phyloP scores from a whole-genome alignment of 2,888 invertebrate species.

The Dicyrtoma fusca region DNA sequence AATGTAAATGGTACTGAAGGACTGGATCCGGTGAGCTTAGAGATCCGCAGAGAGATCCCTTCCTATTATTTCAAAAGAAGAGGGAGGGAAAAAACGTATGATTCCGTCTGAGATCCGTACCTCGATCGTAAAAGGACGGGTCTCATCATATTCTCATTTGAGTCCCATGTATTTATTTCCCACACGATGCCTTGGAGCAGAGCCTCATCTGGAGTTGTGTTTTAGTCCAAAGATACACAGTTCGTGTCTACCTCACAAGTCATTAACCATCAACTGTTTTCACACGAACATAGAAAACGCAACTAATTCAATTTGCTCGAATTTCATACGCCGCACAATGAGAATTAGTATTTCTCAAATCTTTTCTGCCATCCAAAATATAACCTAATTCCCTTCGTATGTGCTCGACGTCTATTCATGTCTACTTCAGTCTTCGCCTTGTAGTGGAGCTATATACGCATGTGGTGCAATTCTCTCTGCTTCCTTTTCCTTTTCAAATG shows the following conservation, averaged over 20 bases:
- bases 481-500: too few species aligned
- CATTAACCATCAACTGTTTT: constrained; percentile 32
- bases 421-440: background rate
- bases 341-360: constrained; percentile 23
- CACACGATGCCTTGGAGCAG: background rate
- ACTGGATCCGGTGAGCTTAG: background rate
- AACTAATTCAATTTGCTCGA: constrained; percentile 33
- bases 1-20: background rate
- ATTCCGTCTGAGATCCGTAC: background rate
- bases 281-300: constrained; percentile 16
- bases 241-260: constrained; percentile 5
- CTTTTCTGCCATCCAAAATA: constrained; percentile 2
- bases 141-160: constrained; percentile 22
- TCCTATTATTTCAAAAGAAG: background rate
- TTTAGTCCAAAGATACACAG: background rate
- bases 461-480: too few species aligned
- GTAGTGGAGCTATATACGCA: too few species aligned
- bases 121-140: background rate
- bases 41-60: background rate
- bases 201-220: background rate
- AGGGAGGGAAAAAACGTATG: background rate
- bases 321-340: constrained; percentile 24
- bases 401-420: background rate
- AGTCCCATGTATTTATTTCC: constrained; percentile 15
- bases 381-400: constrained; percentile 11